Base-by-base conservation (phyloP, 2,797 vertebrate genomes). In the Trematomus bernacchii region DNA sequence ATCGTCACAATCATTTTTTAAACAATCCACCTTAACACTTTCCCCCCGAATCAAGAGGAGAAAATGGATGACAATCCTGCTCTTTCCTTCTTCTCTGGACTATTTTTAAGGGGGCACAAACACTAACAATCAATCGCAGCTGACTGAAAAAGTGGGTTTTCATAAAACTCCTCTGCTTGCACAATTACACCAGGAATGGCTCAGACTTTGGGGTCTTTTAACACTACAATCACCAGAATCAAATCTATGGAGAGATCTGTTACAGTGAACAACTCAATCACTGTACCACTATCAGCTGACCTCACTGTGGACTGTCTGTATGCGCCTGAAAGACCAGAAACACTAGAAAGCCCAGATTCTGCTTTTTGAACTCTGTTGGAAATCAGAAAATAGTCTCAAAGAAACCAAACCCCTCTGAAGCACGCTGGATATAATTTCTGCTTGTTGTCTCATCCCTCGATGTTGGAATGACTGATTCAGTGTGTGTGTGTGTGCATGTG, bases 391-490 rank as follows among this genome's bases (percentile, higher is more conserved):
- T 78, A 60, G 33, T 80, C 84, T 74, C 63, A 54, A 62, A 63
- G 66, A 70, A 77, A 50, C 75, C 80, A 68, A 85, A 85, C 76
- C 64, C 51, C 52, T 85, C 84, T 79, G 80, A 92, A 91, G 88
- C 90, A 91, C 87, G 91, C 89, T 93, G 90, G 91, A 93, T 90
- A 90, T 91, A 76, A 78, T 87, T 91, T 92, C 84, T 84, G 79
- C 83, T 84, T 30, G 33, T 85, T 14, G 69, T 86, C 66, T 83
- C 77, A 85, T 87, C 77, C 70, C 66, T 71, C 48, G 66, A 57
- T 81, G 80, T 90, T 73, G 14, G 76, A 71, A 77, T 63, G 90
- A 87, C 73, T 77, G 85, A 63, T 48, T 83, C 42, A n/a, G 55
- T 69, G 72, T 61, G 73, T 42, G 80, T 42, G 73, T 18, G 46